Conservation (phyloP, 2,113 vertebrate species). For the Mustela nigripes region DNA sequence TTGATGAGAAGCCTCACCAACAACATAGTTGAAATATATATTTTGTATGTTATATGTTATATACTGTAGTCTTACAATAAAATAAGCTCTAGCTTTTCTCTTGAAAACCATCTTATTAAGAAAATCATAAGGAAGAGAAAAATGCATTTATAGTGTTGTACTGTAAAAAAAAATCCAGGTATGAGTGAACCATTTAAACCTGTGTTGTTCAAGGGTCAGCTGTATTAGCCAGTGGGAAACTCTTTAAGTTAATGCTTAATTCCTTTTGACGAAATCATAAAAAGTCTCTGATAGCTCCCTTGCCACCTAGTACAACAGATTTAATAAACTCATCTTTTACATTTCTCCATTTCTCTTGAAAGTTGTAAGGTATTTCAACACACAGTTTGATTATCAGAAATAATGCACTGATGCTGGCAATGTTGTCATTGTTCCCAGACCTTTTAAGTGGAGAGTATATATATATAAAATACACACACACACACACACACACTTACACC, state of each 20-base stretch:
- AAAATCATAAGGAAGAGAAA: background rate
- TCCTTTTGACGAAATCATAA: background rate
- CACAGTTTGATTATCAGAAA: background rate
- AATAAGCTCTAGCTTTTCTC: background rate
- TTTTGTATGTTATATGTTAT: background rate
- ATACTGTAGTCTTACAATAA: background rate
- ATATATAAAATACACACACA: no score
- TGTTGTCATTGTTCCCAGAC: background rate
- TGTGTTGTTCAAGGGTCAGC: background rate
- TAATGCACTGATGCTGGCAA: background rate
- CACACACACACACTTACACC: background rate
- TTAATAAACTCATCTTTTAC: background rate
- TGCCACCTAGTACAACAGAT: background rate
- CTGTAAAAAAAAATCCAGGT: background rate
- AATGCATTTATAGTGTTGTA: background rate
- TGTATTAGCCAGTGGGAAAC: background rate
- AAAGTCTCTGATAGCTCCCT: background rate
- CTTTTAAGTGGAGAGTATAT: background rate
- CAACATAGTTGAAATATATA: background rate
- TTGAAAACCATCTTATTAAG: background rate
- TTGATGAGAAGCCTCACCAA: background rate
- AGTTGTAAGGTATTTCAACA: background rate
- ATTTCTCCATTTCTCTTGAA: background rate
- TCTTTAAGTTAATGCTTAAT: background rate
- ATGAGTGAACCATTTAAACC: background rate